Evolutionary conservation across 1,140 invertebrate genomes (phyloP).

Genomic region (Bombus confusus): DNA sequence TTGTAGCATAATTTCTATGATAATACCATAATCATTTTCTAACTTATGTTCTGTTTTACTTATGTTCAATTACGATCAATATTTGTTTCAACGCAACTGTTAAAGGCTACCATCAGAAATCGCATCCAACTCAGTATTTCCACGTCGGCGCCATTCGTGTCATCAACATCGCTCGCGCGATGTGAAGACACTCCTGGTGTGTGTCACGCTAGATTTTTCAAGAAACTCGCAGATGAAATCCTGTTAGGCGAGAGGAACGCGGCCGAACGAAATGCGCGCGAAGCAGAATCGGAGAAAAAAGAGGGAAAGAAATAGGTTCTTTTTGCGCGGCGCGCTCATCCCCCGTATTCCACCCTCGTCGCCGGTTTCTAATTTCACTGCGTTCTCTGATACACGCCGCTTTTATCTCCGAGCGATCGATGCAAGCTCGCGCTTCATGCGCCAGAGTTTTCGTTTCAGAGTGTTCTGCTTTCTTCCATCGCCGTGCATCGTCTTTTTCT

Average conservation of each 20-base stretch:
- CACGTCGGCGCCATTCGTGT: not conserved
- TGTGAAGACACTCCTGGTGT: not conserved
- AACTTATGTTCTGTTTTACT: not conserved
- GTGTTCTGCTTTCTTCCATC: not conserved
- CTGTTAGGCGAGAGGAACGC: slow-evolving; percentile 3
- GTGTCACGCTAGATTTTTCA: slow-evolving; percentile 7
- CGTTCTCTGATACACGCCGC: slow-evolving; percentile 16
- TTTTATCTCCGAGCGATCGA: slow-evolving; percentile 44
- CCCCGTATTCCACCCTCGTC: not conserved
- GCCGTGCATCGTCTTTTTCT: not conserved
- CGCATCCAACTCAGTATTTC: too few species aligned
- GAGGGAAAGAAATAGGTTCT: slow-evolving; percentile 9
- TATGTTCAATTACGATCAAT: not conserved
- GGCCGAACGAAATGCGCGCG: not conserved
- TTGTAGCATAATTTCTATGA: too few species aligned
- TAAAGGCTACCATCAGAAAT: not conserved
- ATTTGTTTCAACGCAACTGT: too few species aligned
- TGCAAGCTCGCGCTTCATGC: slow-evolving; percentile 20
- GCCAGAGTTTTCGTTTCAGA: slow-evolving; percentile 49
- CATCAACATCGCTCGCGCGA: slow-evolving; percentile 8
- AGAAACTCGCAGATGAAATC: slow-evolving; percentile 17
- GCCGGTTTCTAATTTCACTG: slow-evolving; percentile 28
- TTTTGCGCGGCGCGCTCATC: slow-evolving; percentile 5
- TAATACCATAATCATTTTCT: not conserved
- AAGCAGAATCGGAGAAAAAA: not conserved